Conservation (phyloP, 2,113 vertebrate species). For the Sphyrna mokarran region DNA sequence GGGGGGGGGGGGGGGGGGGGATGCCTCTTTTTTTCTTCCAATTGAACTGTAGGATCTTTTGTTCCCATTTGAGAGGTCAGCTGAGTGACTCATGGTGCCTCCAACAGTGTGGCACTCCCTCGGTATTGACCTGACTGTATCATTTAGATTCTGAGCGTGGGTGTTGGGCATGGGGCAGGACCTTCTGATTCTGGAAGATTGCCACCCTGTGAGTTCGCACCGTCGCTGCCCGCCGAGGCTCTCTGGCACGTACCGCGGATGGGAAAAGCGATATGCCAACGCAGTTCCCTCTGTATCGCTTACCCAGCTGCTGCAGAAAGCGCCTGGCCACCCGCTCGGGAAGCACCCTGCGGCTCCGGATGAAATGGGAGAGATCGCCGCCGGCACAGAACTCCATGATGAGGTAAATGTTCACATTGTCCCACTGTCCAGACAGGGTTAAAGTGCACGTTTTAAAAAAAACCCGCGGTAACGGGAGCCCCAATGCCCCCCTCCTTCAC, state of each 20-base stretch:
- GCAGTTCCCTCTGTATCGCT: conserved; percentile 35
- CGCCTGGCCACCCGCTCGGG: conserved; percentile 72
- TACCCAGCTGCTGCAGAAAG: conserved; percentile 92
- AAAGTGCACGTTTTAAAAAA: neutral
- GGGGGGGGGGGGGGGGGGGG: too few relatives aligned
- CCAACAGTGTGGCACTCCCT: neutral
- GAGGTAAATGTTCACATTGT: conserved; percentile 87
- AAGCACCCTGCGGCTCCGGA: conserved; percentile 74
- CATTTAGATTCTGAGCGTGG: neutral
- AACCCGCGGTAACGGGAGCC: neutral
- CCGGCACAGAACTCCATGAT: conserved; percentile 95
- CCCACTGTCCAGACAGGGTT: conserved; percentile 66
- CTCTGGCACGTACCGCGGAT: neutral
- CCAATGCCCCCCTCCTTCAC: neutral
- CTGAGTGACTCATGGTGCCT: neutral
- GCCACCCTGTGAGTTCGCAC: neutral
- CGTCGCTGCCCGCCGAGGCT: neutral
- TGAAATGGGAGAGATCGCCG: conserved; percentile 87
- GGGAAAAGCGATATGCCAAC: neutral
- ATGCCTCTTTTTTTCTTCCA: neutral
- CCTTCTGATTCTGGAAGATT: neutral
- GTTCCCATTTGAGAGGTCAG: neutral
- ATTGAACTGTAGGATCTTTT: neutral
- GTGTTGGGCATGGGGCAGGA: neutral
- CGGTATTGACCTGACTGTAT: neutral